Percentiles rank a stretch among this genome's conserved stretches.
Conservation (phyloP, 2,797 vertebrate species). For the Staurois parvus region DNA sequence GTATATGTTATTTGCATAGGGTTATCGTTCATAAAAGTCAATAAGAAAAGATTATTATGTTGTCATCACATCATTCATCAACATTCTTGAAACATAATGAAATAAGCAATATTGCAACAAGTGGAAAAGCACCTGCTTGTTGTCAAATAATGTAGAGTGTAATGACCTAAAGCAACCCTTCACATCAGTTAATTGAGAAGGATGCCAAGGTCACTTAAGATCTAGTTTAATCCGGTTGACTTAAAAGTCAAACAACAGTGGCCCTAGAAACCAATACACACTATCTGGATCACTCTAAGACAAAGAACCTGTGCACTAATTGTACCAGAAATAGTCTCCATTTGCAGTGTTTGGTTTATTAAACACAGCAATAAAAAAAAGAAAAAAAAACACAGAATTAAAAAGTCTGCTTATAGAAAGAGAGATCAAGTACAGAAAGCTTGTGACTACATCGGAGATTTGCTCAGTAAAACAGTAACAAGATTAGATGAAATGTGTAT, state of each 20-base stretch:
- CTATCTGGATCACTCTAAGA: constrained; percentile 5
- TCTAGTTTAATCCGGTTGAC: constrained; percentile 28
- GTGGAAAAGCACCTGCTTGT: constrained; percentile 24
- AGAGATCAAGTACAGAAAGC: background rate
- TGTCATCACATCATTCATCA: background rate
- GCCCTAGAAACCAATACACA: constrained; percentile 28
- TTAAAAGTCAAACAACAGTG: constrained; percentile 29
- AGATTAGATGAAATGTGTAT: constrained; percentile 32
- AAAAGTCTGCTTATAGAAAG: background rate
- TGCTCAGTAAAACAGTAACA: constrained; percentile 32
- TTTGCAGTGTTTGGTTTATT: background rate
- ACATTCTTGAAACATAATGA: background rate
- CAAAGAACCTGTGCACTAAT: background rate
- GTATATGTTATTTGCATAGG: background rate
- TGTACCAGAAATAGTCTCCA: background rate
- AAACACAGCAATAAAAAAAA: background rate
- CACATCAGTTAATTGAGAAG: constrained; percentile 43
- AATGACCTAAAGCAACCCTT: constrained; percentile 40
- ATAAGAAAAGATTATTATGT: background rate
- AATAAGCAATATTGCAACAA: constrained; percentile 9
- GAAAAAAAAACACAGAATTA: background rate
- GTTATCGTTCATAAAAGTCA: no score
- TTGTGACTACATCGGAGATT: constrained; percentile 23
- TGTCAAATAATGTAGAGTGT: constrained; percentile 20
- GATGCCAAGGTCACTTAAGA: constrained; percentile 45